These are phyloP conservation scores for Tangara arthus DNA, from an alignment of 2,797 vertebrate species.

Conservation along the genomic window DNA sequence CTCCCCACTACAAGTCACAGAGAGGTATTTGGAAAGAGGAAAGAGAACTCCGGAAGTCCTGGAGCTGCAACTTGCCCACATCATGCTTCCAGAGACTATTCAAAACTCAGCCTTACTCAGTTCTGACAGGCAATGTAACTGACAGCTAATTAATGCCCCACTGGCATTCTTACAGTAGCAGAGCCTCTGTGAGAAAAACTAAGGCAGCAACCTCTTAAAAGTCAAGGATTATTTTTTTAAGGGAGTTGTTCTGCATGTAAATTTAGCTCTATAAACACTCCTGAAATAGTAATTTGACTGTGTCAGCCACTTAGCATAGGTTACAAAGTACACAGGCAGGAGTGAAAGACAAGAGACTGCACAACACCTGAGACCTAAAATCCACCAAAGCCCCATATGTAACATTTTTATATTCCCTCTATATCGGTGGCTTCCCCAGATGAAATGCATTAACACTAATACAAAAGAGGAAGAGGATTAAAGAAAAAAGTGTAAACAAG, in stretches of 20 bases:
- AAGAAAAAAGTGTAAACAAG: neutral
- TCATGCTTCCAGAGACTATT: neutral
- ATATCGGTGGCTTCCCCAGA: neutral
- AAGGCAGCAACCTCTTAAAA: neutral
- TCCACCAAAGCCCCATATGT: rapidly evolving
- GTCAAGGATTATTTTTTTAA: neutral
- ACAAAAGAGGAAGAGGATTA: neutral
- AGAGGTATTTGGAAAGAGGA: neutral
- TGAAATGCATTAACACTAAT: neutral
- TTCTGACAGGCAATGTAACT: neutral
- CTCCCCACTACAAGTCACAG: neutral
- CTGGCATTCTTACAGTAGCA: neutral
- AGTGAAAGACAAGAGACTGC: neutral
- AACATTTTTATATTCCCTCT: neutral
- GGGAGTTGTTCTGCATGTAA: neutral
- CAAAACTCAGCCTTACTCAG: neutral
- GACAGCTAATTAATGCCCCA: neutral
- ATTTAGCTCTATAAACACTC: neutral
- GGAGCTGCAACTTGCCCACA: neutral
- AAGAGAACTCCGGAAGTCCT: neutral
- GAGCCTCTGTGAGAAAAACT: neutral
- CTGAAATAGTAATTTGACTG: neutral
- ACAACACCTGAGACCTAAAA: neutral
- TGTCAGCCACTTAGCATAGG: neutral
- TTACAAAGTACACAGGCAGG: neutral